Evolutionary conservation across 2,797 vertebrate species (phyloP).

Genomic region (Pangasius krempfi): DNA sequence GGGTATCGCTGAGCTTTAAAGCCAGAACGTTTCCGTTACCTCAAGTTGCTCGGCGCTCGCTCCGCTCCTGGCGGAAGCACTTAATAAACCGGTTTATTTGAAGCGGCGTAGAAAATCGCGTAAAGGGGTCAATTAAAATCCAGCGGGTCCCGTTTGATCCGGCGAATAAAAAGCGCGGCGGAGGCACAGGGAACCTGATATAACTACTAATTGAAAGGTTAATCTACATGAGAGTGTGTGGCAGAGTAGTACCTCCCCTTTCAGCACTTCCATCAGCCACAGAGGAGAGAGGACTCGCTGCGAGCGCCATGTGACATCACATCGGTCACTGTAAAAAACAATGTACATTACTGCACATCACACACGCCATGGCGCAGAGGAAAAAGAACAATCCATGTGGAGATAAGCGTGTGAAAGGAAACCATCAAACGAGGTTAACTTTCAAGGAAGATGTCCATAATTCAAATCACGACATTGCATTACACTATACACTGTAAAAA

Average conservation of each 20-base stretch:
- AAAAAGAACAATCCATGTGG: not conserved
- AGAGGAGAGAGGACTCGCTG: slow-evolving; percentile 55
- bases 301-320: slow-evolving; percentile 61
- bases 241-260: slow-evolving; percentile 91
- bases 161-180: slow-evolving; percentile 75
- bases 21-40: slow-evolving; percentile 58
- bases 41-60: slow-evolving; percentile 62
- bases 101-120: slow-evolving; percentile 23
- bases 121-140: slow-evolving; percentile 52
- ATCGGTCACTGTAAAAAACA: slow-evolving; percentile 59
- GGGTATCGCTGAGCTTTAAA: slow-evolving; percentile 4
- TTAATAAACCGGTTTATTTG: slow-evolving; percentile 40
- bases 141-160: slow-evolving; percentile 55
- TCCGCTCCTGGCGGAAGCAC: slow-evolving; percentile 50
- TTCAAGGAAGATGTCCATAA: not conserved
- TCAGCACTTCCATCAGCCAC: slow-evolving; percentile 61
- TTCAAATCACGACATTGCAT: not conserved
- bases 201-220: slow-evolving; percentile 97
- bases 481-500: too few relatives aligned
- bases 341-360: slow-evolving; percentile 59
- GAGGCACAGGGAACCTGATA: slow-evolving; percentile 84
- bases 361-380: slow-evolving; percentile 20
- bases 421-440: not conserved
- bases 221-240: slow-evolving; percentile 93
- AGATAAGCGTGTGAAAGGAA: not conserved